Base-by-base conservation (phyloP, 2,797 vertebrate genomes). In the Chiroxiphia lanceolata region DNA sequence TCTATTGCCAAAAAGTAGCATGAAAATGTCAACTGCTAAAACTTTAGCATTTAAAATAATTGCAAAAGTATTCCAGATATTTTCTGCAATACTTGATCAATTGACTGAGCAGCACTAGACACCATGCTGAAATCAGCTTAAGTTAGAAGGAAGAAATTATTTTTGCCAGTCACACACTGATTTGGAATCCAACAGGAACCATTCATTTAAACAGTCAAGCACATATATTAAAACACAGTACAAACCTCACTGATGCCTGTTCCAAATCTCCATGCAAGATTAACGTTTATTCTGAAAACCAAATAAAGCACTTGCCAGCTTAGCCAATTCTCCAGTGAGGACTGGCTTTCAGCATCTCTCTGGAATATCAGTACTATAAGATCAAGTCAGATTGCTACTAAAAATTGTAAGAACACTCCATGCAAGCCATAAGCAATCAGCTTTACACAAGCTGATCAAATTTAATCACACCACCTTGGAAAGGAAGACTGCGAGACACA, bases 391-490 rank as follows among this genome's bases (percentile, higher is more conserved):
- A 56, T 33, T 56, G 89, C 56, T 80, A 76, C 42, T 60, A 70
- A 59, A 72, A 94, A 70, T 69, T 81, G 63, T 69, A 89, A 86
- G 80, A 97, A 92, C 96, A 93, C 91, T 91, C 61, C 90, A 95
- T 91, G 96, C 97, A 97, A 96, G 96, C 89, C 87, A 84, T 68
- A 94, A 83, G 87, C 93, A 92, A 91, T 95, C 97, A 97, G 97
- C 97, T 97, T 95, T 71, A 96, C 45, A 90, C 56, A 96, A 97
- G 97, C 96, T 90, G 93, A 96, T 96, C 87, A 96, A 76, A 95
- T 91, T 93, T 94, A 92, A 97, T 97, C 96, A 97, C 96, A 88
- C 96, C 98, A 99, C 98, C 98, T 99, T 98, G 95, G 93, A 97
- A 93, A 97, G 97, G 94, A 92, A 92, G 96, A 64, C 97, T 98